Conservation (phyloP, 2,888 invertebrate genomes). For the Papilio elwesi region DNA sequence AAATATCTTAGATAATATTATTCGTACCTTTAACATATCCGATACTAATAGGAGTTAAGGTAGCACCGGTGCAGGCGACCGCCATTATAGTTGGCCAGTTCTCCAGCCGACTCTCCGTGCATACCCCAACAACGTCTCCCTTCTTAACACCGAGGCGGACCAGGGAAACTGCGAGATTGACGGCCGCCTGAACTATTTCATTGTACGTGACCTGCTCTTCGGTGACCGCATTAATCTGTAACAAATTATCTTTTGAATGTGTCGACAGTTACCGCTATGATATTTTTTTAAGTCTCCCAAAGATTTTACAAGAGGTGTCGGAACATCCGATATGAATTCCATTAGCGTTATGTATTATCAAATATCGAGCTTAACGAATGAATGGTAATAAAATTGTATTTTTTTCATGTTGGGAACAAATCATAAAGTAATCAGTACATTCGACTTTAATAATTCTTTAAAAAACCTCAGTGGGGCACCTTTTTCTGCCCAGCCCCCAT, state of each 20-base stretch:
- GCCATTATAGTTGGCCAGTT: constrained; percentile 44
- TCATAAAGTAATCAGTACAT: no score
- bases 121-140: constrained; percentile 45
- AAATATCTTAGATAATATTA: neutral
- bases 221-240: constrained; percentile 29
- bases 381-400: no score
- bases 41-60: constrained; percentile 40
- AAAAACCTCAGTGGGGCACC: no score
- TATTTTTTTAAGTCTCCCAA: no score
- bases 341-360: no score
- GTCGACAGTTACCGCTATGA: no score
- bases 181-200: constrained; percentile 43
- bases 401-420: no score
- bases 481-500: no score
- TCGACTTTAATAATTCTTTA: no score
- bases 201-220: constrained; percentile 35
- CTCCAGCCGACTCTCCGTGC: constrained; percentile 46
- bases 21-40: constrained; percentile 40
- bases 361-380: no score
- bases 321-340: no score
- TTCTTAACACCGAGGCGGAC: constrained; percentile 43
- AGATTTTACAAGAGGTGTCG: no score
- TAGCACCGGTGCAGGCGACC: constrained; percentile 41
- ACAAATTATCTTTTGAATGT: neutral
- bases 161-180: constrained; percentile 45